phyloP scores from a whole-genome alignment of 2,113 vertebrate genomes.

The Arothron firmamentum region DNA sequence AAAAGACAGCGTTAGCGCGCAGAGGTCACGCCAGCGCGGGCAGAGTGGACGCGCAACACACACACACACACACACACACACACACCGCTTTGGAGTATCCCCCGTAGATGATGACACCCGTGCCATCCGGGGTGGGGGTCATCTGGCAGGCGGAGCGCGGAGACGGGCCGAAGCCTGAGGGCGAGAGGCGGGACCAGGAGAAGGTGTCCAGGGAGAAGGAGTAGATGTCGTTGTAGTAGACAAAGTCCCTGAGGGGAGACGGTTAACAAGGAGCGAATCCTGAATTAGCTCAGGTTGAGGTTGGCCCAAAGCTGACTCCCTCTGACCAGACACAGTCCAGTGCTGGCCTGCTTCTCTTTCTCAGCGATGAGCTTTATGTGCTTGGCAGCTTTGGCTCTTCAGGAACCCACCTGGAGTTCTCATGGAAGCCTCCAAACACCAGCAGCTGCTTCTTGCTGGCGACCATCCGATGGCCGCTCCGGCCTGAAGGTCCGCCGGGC shows the following conservation, averaged over 20 bases:
- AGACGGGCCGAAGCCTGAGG: slow-evolving; percentile 76
- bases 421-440: slow-evolving; percentile 94
- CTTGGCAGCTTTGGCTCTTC: too few relatives aligned
- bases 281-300: too few relatives aligned
- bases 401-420: slow-evolving; percentile 80
- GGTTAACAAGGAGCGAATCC: too few relatives aligned
- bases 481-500: slow-evolving; percentile 85
- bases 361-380: too few relatives aligned
- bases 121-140: slow-evolving; percentile 78
- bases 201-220: slow-evolving; percentile 89
- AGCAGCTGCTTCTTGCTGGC: slow-evolving; percentile 86
- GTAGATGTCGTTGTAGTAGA: slow-evolving; percentile 90
- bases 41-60: background rate
- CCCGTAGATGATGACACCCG: slow-evolving; percentile 82
- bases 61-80: too few relatives aligned
- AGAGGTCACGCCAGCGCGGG: background rate
- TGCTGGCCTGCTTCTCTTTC: too few relatives aligned
- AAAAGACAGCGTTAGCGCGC: background rate
- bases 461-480: slow-evolving; percentile 94
- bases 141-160: slow-evolving; percentile 89
- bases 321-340: too few relatives aligned
- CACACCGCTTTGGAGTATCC: slow-evolving; percentile 94
- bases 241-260: slow-evolving; percentile 80
- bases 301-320: too few relatives aligned
- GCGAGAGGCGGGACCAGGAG: slow-evolving; percentile 82